These are phyloP conservation scores for Apeira syringaria DNA, from an alignment of 2,888 invertebrate genomes.

Conservation along the genomic window DNA sequence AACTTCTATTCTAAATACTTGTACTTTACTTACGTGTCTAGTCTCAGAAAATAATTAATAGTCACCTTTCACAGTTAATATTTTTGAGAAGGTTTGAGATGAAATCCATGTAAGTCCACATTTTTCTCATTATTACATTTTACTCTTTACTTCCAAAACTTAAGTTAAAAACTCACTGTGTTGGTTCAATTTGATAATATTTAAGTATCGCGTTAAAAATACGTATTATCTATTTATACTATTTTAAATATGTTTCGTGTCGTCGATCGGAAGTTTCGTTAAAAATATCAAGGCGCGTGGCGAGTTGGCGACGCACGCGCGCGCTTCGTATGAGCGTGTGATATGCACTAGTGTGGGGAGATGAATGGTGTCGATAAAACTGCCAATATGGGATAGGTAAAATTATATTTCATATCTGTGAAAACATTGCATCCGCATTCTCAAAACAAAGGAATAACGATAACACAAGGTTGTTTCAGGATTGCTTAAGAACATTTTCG, in stretches of 20 bases:
- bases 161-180: not conserved
- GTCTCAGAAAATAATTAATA: no score
- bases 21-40: no score
- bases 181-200: not conserved
- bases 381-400: not conserved
- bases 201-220: constrained; percentile 10
- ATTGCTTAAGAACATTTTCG: no score
- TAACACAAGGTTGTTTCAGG: no score
- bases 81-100: not conserved
- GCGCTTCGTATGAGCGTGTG: constrained; percentile 8
- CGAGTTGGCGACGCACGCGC: constrained; percentile 42
- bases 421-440: no score
- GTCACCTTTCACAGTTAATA: no score
- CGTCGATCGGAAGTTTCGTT: constrained; percentile 49
- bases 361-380: constrained; percentile 6
- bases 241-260: constrained; percentile 42
- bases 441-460: no score
- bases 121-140: not conserved
- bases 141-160: not conserved
- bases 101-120: not conserved
- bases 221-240: constrained; percentile 39
- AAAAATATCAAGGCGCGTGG: constrained; percentile 53
- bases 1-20: no score
- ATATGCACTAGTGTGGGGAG: constrained; percentile 14
- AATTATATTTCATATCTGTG: no score